A percentile compares a stretch with the other conserved stretches of the same genome.
Evolutionary conservation across 1,140 invertebrate species (phyloP).

Genomic region (Drosophila persimilis): DNA sequence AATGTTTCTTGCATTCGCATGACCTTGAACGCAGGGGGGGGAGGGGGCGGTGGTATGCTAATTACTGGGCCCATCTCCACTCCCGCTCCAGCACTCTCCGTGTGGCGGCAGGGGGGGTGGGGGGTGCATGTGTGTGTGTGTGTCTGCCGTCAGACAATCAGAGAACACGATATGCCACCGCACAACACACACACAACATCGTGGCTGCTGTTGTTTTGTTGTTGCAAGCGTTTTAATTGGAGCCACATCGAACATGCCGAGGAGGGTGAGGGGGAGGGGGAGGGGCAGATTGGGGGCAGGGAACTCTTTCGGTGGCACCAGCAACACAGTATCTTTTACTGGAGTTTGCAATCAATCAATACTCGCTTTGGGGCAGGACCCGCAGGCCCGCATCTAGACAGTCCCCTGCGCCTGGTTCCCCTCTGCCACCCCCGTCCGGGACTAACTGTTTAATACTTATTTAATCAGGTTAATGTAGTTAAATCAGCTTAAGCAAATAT

Average conservation of each 20-base stretch:
- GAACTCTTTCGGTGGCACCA: conserved; percentile 8
- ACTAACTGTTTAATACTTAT: conserved; percentile 72
- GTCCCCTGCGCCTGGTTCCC: not conserved
- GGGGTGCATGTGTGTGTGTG: not conserved
- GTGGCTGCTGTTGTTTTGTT: conserved; percentile 2
- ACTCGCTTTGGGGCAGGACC: conserved; percentile 2
- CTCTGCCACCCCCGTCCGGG: conserved; percentile 19
- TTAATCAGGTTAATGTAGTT: conserved; percentile 82
- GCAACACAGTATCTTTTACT: conserved; percentile 52
- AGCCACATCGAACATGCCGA: conserved; percentile 35
- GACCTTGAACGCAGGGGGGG: conserved; percentile 16
- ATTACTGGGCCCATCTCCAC: conserved; percentile 34
- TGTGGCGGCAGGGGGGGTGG: too few species aligned
- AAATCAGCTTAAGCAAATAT: conserved; percentile 82
- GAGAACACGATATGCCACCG: too few species aligned
- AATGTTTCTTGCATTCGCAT: conserved; percentile 7
- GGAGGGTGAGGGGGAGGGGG: conserved; percentile 6
- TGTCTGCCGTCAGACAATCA: not conserved
- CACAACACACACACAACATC: too few species aligned
- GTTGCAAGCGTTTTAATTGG: conserved; percentile 43
- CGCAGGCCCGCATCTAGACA: conserved; percentile 25
- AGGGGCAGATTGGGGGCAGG: too few species aligned
- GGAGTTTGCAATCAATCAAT: conserved; percentile 76
- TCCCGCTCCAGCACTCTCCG: not conserved
- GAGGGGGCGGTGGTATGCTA: conserved; percentile 26